Evolutionary conservation across 2,888 invertebrate species (phyloP).

Genomic region (Aporophyla nigra): DNA sequence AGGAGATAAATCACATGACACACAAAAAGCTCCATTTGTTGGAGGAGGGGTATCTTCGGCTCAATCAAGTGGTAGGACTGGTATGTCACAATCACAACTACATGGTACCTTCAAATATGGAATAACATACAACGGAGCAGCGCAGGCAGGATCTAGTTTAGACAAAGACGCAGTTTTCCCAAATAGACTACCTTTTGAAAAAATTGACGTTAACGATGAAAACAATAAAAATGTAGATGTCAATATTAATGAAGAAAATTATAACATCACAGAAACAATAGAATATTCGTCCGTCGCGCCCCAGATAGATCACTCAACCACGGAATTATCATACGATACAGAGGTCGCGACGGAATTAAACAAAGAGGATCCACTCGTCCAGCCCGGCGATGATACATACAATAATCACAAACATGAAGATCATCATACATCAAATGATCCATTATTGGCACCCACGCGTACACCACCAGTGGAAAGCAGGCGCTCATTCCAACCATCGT

Average conservation of each 20-base stretch:
- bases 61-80: slow-evolving; percentile 94
- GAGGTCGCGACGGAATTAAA: slow-evolving; percentile 62
- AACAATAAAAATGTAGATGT: slow-evolving; percentile 86
- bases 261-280: slow-evolving; percentile 64
- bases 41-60: slow-evolving; percentile 95
- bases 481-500: slow-evolving; percentile 81
- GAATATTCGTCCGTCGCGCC: slow-evolving; percentile 53
- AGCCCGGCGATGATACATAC: slow-evolving; percentile 72
- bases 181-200: slow-evolving; percentile 84
- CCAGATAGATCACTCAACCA: slow-evolving; percentile 56
- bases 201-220: slow-evolving; percentile 86
- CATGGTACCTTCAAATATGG: slow-evolving; percentile 95
- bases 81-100: slow-evolving; percentile 96
- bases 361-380: slow-evolving; percentile 63
- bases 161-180: slow-evolving; percentile 90
- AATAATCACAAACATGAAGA: slow-evolving; percentile 82
- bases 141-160: slow-evolving; percentile 95
- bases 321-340: slow-evolving; percentile 66
- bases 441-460: slow-evolving; percentile 65
- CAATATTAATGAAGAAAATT: slow-evolving; percentile 75
- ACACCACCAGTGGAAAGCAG: slow-evolving; percentile 77
- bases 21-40: slow-evolving; percentile 91
- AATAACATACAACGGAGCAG: slow-evolving; percentile 94
- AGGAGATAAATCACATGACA: slow-evolving; percentile 88
- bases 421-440: slow-evolving; percentile 78